Evolutionary conservation across 2,888 invertebrate species (phyloP), one percentile per base, ranked within the genome.

Genomic region (Apotomis turbidana): DNA sequence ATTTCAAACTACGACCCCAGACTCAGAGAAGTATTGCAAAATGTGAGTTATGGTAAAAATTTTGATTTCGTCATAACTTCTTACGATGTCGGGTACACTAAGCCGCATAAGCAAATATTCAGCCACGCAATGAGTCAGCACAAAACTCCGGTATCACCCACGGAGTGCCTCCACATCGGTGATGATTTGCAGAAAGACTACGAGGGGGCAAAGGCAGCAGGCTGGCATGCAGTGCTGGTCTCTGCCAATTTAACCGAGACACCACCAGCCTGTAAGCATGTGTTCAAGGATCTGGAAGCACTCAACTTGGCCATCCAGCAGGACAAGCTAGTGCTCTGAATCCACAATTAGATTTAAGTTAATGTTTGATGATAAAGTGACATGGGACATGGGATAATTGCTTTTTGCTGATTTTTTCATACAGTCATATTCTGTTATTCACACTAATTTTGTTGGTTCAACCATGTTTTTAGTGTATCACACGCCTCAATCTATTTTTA

Each of bases 1-100:
- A 95, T 98, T 77, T 97, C 98, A 5, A 98, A 98, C 89, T 97
- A 96, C 90, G 98, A 98, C 90, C 96, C 97, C 46, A 94, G 98
- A 46, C 90, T 98, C 3, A 93, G 95, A 74, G 90, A 93, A 5
- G 94, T 98, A 75, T 91, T 98, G 68, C 79, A 89, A 12, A 95
- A 95, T 78, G 92, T 96, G 52, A 94, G 94, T 70, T 87, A 98
- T n/a, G 84, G 94, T 64, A 90, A 95, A 68, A 95, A 95, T 83
- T 97, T 98, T 88, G 94, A 96, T 76, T 98, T 98, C 90, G 93
- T 98, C 59, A 76, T 98, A 10, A 95, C 96, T 5, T 98, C 98
- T 0, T 97, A 97, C 82, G 95, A 95, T 62, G 94, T 94, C 66
- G 96, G 96, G 46, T 91, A 91, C 72, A 95, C 95, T 79, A 98